Conservation (phyloP, 2,113 vertebrate species). For the Orycteropus afer region DNA sequence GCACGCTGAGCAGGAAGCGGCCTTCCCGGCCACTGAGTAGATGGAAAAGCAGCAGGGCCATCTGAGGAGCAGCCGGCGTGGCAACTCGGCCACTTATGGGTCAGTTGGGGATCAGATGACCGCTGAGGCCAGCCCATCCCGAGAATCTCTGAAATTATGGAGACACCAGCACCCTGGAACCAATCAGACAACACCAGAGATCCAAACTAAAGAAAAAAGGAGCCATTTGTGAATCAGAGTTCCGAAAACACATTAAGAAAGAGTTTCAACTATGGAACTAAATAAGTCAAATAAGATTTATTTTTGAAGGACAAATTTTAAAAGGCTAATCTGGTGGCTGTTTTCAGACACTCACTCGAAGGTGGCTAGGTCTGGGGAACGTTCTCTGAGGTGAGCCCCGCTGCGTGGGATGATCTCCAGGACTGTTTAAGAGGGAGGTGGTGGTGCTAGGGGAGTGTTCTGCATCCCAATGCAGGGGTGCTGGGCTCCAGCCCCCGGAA, state of each 20-base stretch:
- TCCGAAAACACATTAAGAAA: background rate
- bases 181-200: background rate
- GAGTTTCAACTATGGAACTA: fast-evolving
- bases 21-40: fast-evolving
- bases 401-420: background rate
- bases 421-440: fast-evolving
- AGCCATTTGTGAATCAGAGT: background rate
- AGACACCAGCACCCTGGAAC: background rate
- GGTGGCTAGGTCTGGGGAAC: fast-evolving
- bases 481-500: too few species aligned
- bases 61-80: fast-evolving
- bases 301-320: background rate
- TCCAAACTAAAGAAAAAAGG: background rate
- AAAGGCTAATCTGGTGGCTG: too few species aligned
- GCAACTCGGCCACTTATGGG: fast-evolving
- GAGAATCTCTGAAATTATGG: background rate
- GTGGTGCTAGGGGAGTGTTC: background rate
- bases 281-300: background rate
- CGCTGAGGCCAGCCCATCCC: fast-evolving
- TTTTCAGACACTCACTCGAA: background rate
- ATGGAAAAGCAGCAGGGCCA: background rate
- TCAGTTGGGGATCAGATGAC: fast-evolving
- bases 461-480: fast-evolving
- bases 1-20: background rate
- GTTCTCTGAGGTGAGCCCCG: fast-evolving